Conservation (phyloP, 2,888 invertebrate genomes). For the Nephrotoma appendiculata region DNA sequence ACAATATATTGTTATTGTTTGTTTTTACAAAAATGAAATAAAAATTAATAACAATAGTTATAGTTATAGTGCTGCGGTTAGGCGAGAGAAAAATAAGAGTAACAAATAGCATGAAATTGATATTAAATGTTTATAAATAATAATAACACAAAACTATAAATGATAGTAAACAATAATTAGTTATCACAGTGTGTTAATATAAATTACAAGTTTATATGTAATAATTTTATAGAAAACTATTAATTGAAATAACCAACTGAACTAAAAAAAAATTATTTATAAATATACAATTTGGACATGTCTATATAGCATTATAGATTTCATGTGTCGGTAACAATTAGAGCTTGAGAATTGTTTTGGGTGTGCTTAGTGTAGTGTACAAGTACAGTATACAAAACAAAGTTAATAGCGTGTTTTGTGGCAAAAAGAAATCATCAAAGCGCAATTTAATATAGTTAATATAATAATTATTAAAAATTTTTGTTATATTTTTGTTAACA, state of each 20-base stretch:
- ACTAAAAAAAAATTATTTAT: background rate
- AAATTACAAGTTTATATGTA: background rate
- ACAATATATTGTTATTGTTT: background rate
- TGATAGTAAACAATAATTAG: background rate
- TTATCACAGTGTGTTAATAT: background rate
- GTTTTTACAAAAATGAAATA: background rate
- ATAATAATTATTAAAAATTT: background rate
- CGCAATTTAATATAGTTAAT: background rate
- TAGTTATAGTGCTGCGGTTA: background rate
- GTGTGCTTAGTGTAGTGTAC: background rate
- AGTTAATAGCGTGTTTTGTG: background rate
- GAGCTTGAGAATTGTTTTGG: background rate
- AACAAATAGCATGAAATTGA: background rate
- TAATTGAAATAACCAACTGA: background rate
- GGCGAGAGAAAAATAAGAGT: background rate
- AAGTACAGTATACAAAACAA: background rate
- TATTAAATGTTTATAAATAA: background rate
- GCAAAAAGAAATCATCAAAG: background rate
- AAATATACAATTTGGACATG: background rate
- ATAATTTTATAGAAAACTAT: background rate
- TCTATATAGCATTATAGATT: background rate
- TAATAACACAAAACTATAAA: background rate
- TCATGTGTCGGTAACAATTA: background rate
- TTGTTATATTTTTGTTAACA: background rate
- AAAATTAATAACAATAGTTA: background rate